These are phyloP conservation scores for Tragulus kanchil DNA, from an alignment of 2,113 vertebrate species.

Conservation along the genomic window DNA sequence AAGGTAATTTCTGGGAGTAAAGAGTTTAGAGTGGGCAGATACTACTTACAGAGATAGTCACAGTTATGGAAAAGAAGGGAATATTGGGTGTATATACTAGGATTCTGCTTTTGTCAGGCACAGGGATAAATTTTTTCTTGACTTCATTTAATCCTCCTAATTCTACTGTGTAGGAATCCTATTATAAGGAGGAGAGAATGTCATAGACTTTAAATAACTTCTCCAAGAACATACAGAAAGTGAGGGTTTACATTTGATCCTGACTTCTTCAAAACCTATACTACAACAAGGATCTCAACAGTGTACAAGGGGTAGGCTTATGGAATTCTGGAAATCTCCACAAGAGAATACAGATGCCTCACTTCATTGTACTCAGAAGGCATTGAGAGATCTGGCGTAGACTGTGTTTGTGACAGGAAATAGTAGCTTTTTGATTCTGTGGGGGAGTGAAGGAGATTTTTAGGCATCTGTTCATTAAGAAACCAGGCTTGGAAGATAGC, in stretches of 20 bases:
- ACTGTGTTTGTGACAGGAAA: neutral
- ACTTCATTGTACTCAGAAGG: neutral
- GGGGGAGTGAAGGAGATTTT: neutral
- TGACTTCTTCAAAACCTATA: neutral
- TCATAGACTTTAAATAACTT: neutral
- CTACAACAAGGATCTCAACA: too few relatives aligned
- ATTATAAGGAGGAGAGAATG: neutral
- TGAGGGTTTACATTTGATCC: neutral
- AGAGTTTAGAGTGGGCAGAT: neutral
- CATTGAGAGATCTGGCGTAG: neutral
- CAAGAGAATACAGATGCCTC: neutral
- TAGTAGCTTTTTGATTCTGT: neutral
- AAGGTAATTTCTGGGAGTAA: neutral
- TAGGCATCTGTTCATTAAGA: neutral
- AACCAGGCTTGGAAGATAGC: neutral
- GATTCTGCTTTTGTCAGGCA: neutral
- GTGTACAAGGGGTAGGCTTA: neutral
- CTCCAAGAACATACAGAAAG: neutral
- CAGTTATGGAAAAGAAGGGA: neutral
- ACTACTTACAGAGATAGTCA: neutral
- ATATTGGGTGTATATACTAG: neutral
- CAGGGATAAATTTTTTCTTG: neutral
- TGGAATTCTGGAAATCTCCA: neutral
- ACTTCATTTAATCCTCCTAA: constrained; percentile 9
- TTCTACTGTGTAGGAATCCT: neutral